Evolutionary conservation across 2,888 invertebrate species (phyloP), one percentile per base, ranked within the genome.

Genomic region (Nomada lathburiana): DNA sequence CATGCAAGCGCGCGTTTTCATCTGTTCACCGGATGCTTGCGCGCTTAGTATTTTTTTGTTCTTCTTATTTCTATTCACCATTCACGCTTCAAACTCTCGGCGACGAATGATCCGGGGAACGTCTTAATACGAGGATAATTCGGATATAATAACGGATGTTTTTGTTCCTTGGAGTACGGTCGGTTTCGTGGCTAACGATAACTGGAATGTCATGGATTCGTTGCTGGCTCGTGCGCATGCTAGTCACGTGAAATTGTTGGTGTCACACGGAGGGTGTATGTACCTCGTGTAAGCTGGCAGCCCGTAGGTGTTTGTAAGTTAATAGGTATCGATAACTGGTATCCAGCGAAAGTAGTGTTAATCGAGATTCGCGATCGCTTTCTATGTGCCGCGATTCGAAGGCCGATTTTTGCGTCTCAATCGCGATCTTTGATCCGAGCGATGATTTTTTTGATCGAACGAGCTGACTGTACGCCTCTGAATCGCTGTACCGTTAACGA

Each of bases 401-500:
- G 23, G 0, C 16, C 23, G 36, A 70, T 62, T 62, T 76, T 70
- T 70, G n/a, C 69, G 44, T 13, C 29, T 67, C 36, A 9, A 0
- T 10, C 36, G 9, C 63, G 59, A 70, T 70, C 64, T 76, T 44
- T 53, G 76, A 69, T 76, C 68, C 69, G 59, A 53, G 26, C 20
- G 10, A 11, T 44, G 44, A 64, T 76, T 76, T 76, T 76, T 65
- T 70, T 9, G 36, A 53, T 80, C 64, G 53, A 64, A 52, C 69
- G 5, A 53, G 63, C n/a, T 67, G 18, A 20, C 11, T 26, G 57
- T 59, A 60, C 59, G 36, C n/a, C 3, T 55, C n/a, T 71, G 42
- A 79, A 79, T 80, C 80, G n/a, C 50, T 80, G 64, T 55, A 60
- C 67, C 67, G 47, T 72, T 79, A 80, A 72, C 72, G 67, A 50